Evolutionary conservation across 2,888 invertebrate species (phyloP), one percentile per base, ranked within the genome.

Genomic region (Criorhina ranunculi): DNA sequence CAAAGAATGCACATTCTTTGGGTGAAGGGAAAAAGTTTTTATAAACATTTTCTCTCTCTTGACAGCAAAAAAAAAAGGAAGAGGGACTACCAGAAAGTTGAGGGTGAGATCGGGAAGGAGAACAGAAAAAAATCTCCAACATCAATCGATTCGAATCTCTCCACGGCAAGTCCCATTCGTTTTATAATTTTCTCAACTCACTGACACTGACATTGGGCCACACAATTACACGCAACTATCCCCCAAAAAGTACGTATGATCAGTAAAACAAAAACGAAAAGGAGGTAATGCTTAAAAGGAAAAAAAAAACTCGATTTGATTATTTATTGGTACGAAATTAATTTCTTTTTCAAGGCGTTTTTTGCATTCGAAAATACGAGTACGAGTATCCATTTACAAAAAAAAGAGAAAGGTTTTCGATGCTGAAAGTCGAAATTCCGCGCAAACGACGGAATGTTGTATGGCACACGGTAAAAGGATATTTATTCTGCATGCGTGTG

Each of bases 151-250:
- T 55, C 55, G 33, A 75, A 69, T 51, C 53, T 70, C 37, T 62
- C 33, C 12, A 31, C 19, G n/a, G 7, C n/a, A 24, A 35, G 37
- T 35, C 57, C 49, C 40, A 55, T 69, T 75, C 60, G 69, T 69
- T 77, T 60, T 31, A n/a, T n/a, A 72, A 46, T 49, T 49, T 35
- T 40, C 29, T 42, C 17, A 24, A 57, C 44, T 53, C 59, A 44
- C 6, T 82, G 78, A 82, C 82, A 78, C 83, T 83, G 83, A 83
- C 83, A 78, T 73, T 83, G 73, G 62, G 15, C 40, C 40, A 9
- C 59, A 42, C 17, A n/a, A 5, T 44, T 69, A 19, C 42, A 69
- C 9, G 35, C 6, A 8, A 3, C 19, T 12, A 12, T 5, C n/a
- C 3, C 15, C n/a, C 2, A 5, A 11, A 33, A 12, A 46, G 15